Evolutionary conservation across 2,113 vertebrate species (phyloP).

Genomic region (Eleginops maclovinus): DNA sequence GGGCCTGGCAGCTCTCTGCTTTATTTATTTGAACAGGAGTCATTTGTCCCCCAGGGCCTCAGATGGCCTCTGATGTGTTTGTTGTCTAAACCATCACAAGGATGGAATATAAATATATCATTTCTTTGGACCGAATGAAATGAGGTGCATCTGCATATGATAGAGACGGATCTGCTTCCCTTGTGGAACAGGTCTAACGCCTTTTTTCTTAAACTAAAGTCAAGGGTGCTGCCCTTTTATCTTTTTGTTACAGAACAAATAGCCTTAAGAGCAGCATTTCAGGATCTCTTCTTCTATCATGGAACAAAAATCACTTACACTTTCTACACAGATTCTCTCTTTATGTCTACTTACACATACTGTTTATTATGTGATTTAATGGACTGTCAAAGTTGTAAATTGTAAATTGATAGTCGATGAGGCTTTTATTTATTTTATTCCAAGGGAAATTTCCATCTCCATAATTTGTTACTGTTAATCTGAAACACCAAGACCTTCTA

Average conservation of each 20-base stretch:
- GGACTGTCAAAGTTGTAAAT: background rate
- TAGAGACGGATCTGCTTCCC: background rate
- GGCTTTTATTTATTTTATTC: background rate
- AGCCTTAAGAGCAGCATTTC: constrained; percentile 16
- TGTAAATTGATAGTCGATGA: background rate
- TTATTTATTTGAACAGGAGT: constrained; percentile 51
- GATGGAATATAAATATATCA: constrained; percentile 29
- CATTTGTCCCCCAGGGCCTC: constrained; percentile 16
- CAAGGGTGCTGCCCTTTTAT: constrained; percentile 1
- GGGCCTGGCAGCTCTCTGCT: constrained; percentile 32
- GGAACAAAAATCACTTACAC: background rate
- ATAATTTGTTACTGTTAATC: background rate
- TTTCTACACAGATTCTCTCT: background rate
- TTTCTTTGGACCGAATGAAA: background rate
- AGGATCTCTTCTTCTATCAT: background rate
- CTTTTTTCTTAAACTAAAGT: background rate
- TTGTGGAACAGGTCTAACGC: background rate
- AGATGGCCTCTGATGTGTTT: constrained; percentile 38
- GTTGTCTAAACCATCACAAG: constrained; percentile 42
- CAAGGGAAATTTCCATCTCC: background rate
- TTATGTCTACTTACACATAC: background rate
- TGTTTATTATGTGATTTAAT: too few relatives aligned
- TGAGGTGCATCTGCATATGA: constrained; percentile 1
- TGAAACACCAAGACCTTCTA: background rate
- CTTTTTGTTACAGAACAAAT: background rate